A percentile compares a stretch with the other conserved stretches of the same genome.
phyloP scores from a whole-genome alignment of 2,888 invertebrate genomes.

The Melieria omissa region DNA sequence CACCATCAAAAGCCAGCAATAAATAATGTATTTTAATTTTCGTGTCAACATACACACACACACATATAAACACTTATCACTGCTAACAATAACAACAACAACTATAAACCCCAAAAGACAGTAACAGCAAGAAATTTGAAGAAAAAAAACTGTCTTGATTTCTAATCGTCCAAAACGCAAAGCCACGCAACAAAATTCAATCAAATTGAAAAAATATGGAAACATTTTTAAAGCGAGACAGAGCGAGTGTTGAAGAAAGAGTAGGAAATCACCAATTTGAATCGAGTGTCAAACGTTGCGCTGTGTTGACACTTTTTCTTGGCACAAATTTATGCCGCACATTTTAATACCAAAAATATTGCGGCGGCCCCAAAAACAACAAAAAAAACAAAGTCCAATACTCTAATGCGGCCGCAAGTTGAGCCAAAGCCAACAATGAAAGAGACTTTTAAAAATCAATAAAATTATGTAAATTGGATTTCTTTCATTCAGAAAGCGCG shows the following conservation, averaged over 20 bases:
- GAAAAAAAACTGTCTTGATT: neutral
- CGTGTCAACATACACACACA: neutral
- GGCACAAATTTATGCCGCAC: conserved; percentile 18
- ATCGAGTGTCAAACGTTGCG: conserved; percentile 19
- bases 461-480: conserved; percentile 40
- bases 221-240: no score
- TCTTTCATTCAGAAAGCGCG: conserved; percentile 30
- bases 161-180: neutral
- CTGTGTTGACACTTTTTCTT: conserved; percentile 22
- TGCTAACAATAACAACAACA: neutral
- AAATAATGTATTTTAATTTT: conserved; percentile 18
- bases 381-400: neutral
- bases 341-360: conserved; percentile 21
- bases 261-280: neutral
- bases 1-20: conserved; percentile 3
- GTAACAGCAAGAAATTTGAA: neutral
- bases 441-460: conserved; percentile 39
- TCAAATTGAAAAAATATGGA: no score
- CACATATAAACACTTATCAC: neutral
- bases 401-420: neutral
- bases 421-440: conserved; percentile 18
- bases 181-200: no score
- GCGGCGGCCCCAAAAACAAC: neutral
- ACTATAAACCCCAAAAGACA: neutral
- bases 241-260: neutral